phyloP scores from a whole-genome alignment of 1,140 invertebrate genomes.

The Polyergus mexicanus region DNA sequence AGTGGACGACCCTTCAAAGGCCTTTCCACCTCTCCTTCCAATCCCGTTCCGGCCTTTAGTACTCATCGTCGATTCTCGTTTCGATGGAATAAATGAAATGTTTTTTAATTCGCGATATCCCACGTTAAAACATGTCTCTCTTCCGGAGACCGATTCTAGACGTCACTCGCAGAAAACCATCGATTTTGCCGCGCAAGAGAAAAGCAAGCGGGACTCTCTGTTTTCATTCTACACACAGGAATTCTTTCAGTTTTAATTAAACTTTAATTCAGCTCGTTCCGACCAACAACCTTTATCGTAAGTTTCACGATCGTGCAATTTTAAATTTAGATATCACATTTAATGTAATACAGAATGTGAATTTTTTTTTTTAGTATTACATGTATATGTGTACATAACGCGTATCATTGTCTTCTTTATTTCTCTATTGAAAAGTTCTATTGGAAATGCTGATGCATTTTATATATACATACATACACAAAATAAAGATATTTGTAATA shows the following conservation, averaged over 20 bases:
- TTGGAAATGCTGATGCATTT: too few relatives aligned
- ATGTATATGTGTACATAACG: background rate
- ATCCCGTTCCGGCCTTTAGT: background rate
- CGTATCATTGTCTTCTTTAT: background rate
- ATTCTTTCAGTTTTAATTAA: slow-evolving; percentile 77
- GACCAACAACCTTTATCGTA: background rate
- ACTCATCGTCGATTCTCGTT: slow-evolving; percentile 29
- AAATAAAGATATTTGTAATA: background rate
- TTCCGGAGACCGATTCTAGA: slow-evolving; percentile 69
- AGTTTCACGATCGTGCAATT: background rate
- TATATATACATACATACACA: background rate
- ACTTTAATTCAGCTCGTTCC: slow-evolving; percentile 71
- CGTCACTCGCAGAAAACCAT: slow-evolving; percentile 71
- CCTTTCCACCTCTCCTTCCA: slow-evolving; percentile 22
- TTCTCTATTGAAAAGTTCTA: background rate
- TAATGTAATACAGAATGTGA: background rate
- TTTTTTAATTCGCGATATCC: slow-evolving; percentile 73
- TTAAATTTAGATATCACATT: slow-evolving; percentile 25
- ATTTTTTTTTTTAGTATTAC: background rate
- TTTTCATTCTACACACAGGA: slow-evolving; percentile 36
- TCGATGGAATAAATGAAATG: slow-evolving; percentile 53
- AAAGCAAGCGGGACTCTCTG: slow-evolving; percentile 26
- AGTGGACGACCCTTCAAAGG: slow-evolving; percentile 58
- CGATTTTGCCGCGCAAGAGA: slow-evolving; percentile 54
- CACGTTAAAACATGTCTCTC: slow-evolving; percentile 68